Evolutionary conservation across 2,113 vertebrate genomes (phyloP).

Genomic region (Myodes glareolus): DNA sequence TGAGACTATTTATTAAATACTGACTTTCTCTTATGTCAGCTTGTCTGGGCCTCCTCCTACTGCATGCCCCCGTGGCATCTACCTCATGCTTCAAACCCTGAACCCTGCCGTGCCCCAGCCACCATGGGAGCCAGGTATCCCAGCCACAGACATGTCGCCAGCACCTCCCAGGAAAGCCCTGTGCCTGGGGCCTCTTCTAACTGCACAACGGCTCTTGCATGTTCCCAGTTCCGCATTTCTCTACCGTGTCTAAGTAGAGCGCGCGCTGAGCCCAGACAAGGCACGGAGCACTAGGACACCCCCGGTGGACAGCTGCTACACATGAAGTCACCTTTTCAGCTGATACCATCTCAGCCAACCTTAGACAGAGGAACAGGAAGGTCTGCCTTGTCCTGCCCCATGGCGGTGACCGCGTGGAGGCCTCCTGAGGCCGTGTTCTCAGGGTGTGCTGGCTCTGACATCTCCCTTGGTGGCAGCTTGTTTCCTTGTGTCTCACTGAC

Average conservation of each 20-base stretch:
- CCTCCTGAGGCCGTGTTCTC: background rate
- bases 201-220: background rate
- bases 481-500: conserved; percentile 12
- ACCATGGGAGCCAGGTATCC: background rate
- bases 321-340: background rate
- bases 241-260: background rate
- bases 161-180: rapidly evolving
- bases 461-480: background rate
- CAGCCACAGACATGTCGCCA: background rate
- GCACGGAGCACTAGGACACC: background rate
- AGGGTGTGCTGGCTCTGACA: background rate
- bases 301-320: background rate
- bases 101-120: rapidly evolving
- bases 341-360: background rate
- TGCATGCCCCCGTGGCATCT: rapidly evolving
- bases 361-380: background rate
- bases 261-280: background rate
- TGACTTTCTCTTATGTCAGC: rapidly evolving
- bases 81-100: background rate
- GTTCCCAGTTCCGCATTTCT: background rate
- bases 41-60: background rate
- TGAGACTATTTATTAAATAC: background rate
- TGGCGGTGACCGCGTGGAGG: rapidly evolving
- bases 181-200: background rate
- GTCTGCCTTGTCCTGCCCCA: background rate